Base-by-base conservation (phyloP, 2,797 vertebrate genomes). In the Danio albolineatus region DNA sequence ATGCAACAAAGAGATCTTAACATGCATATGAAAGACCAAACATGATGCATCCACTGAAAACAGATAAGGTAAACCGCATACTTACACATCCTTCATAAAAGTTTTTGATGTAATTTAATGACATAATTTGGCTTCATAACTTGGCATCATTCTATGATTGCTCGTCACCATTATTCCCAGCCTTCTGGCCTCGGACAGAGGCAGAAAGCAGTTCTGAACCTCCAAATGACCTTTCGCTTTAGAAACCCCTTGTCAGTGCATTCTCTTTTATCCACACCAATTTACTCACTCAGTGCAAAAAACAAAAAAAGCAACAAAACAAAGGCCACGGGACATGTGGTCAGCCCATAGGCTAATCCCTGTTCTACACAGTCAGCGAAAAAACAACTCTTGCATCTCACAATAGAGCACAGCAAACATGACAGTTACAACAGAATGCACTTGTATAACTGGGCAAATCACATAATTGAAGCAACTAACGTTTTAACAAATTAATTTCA, bases 61-160 rank as follows among this genome's bases (percentile, higher is more conserved):
- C 16, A 66, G 10, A 41, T 17, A 41, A 41, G 14, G 10, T 62
- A 16, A 16, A 43, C 61, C 43, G 36, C 54, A 79, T 93, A 95
- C 95, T 96, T 88, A 95, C 95, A 88, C 94, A 96, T 93, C 95
- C 95, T 92, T 96, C 95, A 85, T 94, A 96, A 94, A 96, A 96
- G 91, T 95, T 95, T 89, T 91, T 94, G 90, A 95, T 94, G 91
- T 95, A 95, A 91, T 95, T 96, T 88, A 95, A 90, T 91, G 95
- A 96, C 96, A 95, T 95, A 86, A 83, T 89, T 86, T 73, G 82
- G 66, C 79, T 83, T 86, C 74, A 16, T 76, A 66, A 89, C 67
- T 89, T 85, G 41, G 81, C 82, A 86, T 82, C 64, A 79, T 44
- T 86, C 83, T 82, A 70, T 84, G 74, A 85, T 86, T 76, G 84